A percentile compares a stretch with the other conserved stretches of the same genome.
phyloP scores from a whole-genome alignment of 2,113 vertebrate species.

The Strix aluco region DNA sequence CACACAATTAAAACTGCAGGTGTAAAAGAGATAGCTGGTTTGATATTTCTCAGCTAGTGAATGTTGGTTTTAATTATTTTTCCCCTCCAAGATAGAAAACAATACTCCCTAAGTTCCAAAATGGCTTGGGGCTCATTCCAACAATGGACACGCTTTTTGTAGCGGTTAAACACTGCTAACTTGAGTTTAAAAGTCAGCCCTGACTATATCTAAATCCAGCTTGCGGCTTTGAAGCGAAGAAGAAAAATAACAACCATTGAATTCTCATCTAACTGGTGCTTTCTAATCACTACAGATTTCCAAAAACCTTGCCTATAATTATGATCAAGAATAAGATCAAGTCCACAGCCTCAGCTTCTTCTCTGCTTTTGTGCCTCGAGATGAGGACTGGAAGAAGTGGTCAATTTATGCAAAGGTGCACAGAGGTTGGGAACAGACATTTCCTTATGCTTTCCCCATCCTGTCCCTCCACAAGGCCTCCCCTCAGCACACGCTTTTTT shows the following conservation, averaged over 20 bases:
- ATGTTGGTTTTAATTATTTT: background rate
- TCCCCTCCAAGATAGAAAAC: background rate
- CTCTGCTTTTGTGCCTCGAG: background rate
- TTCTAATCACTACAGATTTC: background rate
- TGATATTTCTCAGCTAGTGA: background rate
- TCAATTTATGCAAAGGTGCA: background rate
- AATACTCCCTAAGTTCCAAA: background rate
- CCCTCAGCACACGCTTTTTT: background rate
- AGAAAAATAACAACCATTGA: background rate
- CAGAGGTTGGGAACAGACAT: accelerated
- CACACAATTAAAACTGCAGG: background rate
- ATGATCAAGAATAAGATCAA: background rate
- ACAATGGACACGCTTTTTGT: background rate
- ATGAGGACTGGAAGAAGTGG: background rate
- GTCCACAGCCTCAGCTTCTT: background rate
- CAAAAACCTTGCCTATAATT: background rate
- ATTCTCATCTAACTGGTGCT: background rate
- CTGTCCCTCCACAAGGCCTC: background rate
- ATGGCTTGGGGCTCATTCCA: background rate
- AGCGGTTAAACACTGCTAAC: background rate
- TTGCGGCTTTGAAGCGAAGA: background rate
- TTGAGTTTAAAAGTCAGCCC: background rate
- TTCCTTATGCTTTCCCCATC: background rate
- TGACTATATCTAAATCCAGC: background rate
- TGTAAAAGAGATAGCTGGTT: background rate